Evolutionary conservation across 2,888 invertebrate genomes (phyloP).

Genomic region (Microplitis manilae): DNA sequence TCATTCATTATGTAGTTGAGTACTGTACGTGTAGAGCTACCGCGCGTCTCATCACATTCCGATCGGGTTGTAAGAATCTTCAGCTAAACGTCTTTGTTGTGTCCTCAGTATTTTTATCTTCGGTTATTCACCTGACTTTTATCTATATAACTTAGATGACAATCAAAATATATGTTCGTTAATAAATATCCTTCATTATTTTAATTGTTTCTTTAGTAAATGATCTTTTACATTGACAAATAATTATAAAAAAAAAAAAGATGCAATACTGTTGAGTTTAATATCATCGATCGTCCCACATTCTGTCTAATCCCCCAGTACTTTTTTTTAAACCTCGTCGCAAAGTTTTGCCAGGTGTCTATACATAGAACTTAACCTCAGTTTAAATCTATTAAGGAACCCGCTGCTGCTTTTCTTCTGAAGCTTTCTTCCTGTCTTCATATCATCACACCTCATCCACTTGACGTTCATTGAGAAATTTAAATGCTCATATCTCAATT

Average conservation of each 20-base stretch:
- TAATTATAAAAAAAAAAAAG: no score
- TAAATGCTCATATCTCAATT: neutral
- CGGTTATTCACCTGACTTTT: constrained; percentile 69
- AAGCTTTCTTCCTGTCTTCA: constrained; percentile 18
- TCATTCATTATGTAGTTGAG: constrained; percentile 64
- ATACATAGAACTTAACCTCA: constrained; percentile 41
- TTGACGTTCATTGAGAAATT: constrained; percentile 1
- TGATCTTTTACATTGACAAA: no score
- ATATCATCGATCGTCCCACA: no score
- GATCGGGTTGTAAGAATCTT: constrained; percentile 61
- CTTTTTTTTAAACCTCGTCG: constrained; percentile 24
- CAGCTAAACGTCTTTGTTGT: constrained; percentile 42
- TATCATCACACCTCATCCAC: neutral
- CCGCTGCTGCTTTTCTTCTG: constrained; percentile 30
- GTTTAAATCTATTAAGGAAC: constrained; percentile 50
- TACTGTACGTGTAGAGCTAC: constrained; percentile 31
- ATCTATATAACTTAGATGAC: constrained; percentile 50
- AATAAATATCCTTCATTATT: no score
- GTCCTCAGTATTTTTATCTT: constrained; percentile 68
- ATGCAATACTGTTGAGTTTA: no score
- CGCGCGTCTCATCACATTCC: constrained; percentile 48
- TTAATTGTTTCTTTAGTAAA: no score
- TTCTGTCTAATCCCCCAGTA: neutral
- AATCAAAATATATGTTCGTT: no score
- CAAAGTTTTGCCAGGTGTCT: constrained; percentile 41